Conservation (phyloP, 2,888 invertebrate species). For the Schizaphis graminum region DNA sequence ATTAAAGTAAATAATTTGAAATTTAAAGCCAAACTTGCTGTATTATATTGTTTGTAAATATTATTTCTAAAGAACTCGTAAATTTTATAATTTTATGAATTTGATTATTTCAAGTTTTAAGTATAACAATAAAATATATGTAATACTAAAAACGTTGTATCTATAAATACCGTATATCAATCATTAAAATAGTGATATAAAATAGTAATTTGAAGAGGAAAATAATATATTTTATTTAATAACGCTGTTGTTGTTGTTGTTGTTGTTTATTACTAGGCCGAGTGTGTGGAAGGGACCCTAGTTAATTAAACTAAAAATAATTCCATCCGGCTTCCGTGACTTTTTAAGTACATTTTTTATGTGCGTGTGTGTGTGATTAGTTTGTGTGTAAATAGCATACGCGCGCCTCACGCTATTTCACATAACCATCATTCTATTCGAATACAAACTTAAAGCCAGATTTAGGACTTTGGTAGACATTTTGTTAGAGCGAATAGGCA, state of each 20-base stretch:
- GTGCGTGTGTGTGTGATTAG: neutral
- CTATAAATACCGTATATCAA: neutral
- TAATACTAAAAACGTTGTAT: too few species aligned
- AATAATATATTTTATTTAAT: neutral
- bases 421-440: neutral
- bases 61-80: neutral
- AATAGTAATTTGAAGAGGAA: neutral
- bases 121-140: neutral
- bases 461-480: conserved; percentile 39
- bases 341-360: neutral
- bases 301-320: conserved; percentile 49
- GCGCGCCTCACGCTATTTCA: neutral
- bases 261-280: neutral
- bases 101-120: neutral
- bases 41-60: neutral
- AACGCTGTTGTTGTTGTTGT: neutral
- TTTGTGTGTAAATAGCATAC: neutral
- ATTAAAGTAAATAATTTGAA: neutral
- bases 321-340: conserved; percentile 18
- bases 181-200: neutral
- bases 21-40: neutral
- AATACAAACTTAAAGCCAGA: conserved; percentile 48
- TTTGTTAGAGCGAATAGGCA: neutral
- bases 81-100: neutral
- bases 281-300: neutral